A percentile compares a stretch with the other conserved stretches of the same genome.
phyloP scores from a whole-genome alignment of 2,888 invertebrate genomes.

The Macaria liturata region DNA sequence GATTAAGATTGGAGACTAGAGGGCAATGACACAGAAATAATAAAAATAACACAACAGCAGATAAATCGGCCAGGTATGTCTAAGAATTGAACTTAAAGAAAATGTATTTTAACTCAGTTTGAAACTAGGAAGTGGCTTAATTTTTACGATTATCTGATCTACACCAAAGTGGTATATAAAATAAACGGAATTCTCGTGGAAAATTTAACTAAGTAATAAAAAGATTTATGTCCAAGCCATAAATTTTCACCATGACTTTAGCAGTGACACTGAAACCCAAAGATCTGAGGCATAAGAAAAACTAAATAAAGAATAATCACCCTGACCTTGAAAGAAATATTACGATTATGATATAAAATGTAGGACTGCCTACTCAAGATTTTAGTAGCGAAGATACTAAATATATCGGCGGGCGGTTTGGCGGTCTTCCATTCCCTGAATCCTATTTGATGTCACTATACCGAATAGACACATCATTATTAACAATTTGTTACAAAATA shows the following conservation, averaged over 20 bases:
- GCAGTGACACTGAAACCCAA: background rate
- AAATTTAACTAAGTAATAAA: no score
- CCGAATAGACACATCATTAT: no score
- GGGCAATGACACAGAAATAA: slow-evolving; percentile 9
- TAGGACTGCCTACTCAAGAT: slow-evolving; percentile 28
- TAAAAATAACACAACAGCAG: no score
- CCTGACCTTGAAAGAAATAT: slow-evolving; percentile 12
- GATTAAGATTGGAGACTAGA: slow-evolving; percentile 9
- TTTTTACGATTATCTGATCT: no score
- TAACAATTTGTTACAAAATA: no score
- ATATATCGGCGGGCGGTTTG: slow-evolving; percentile 49
- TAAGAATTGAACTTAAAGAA: no score
- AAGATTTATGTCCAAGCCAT: no score
- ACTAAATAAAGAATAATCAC: slow-evolving; percentile 5
- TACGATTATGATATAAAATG: slow-evolving; percentile 40
- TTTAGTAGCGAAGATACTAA: slow-evolving; percentile 43
- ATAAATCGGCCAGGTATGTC: no score
- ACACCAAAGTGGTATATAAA: no score
- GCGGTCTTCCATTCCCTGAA: slow-evolving; percentile 46
- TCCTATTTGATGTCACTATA: slow-evolving; percentile 21
- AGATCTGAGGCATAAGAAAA: background rate
- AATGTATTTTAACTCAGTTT: no score
- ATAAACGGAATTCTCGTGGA: no score
- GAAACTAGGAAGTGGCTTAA: no score
- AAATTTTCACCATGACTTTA: background rate